Base-by-base conservation (phyloP, 2,888 invertebrate genomes). In the Diarsia dahlii region DNA sequence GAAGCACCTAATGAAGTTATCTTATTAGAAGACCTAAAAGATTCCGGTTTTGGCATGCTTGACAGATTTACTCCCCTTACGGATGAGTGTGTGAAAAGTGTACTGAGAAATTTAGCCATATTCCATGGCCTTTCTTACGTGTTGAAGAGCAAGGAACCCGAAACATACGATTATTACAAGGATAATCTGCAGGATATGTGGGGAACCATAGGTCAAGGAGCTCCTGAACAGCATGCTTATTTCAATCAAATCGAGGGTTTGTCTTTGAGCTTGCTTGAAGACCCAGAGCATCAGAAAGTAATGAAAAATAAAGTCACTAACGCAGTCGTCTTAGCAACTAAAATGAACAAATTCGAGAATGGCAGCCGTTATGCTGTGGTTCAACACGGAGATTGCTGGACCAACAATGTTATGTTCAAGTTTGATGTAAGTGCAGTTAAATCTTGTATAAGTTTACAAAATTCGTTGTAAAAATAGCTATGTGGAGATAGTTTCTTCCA, bases 331-430 rank as follows among this genome's bases (percentile, higher is more conserved):
- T 18, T 65, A 18, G 70, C 78, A 1, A 69, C 60, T 4, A 87
- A 89, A 84, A 52, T 88, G 15, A 5, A 72, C 1, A 88, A 78
- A 69, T 54, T 50, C 39, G 88, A 91, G 28, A 52, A 45, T 9
- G 78, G 80, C 4, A 88, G 88, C 12, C 91, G 90, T 72, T 86
- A 90, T 72, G 81, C 89, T 9, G 84, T 93, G 5, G 89, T 93
- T 45, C 87, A 87, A 67, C 93, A 94, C 74, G 93, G 93, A 13
- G 93, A 94, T 76, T 86, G 89, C 28, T 93, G 93, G 93, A 92
- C 90, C 2, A 93, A 93, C 63, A 94, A 94, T 77, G 78, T 93
- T 28, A 86, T 93, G 86, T 93, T 92, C 64, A 90, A 75, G 76
- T 81, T 89, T 63, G 76, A 90, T 86, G 93, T 87, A 86, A 84